phyloP scores from a whole-genome alignment of 1,140 invertebrate genomes.

The Babylonia areolata region DNA sequence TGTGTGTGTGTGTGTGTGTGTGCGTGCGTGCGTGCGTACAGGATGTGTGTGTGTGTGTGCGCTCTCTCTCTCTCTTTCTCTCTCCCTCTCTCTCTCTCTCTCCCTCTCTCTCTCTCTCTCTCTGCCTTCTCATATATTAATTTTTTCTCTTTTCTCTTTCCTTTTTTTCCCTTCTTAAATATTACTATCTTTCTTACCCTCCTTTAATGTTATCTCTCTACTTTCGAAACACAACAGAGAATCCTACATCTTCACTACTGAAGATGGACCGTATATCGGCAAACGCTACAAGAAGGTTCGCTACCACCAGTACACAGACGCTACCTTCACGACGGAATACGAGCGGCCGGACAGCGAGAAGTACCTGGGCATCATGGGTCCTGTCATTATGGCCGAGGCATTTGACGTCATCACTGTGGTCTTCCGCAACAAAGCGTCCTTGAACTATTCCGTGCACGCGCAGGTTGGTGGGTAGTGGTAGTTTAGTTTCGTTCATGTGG shows the following conservation, averaged over 20 bases:
- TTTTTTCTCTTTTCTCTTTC: no score
- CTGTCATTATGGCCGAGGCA: constrained; percentile 64
- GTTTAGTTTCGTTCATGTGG: no score
- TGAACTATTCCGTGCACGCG: constrained; percentile 28
- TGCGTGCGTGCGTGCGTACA: no score
- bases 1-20: background rate
- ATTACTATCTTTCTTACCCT: background rate
- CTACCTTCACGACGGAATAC: constrained; percentile 48
- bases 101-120: no score
- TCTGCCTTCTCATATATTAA: no score
- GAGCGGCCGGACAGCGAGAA: constrained; percentile 46
- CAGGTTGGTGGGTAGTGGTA: background rate
- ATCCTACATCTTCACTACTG: constrained; percentile 39
- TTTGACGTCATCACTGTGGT: constrained; percentile 36
- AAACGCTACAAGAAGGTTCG: constrained; percentile 63
- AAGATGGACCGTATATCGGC: constrained; percentile 46
- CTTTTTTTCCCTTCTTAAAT: no score
- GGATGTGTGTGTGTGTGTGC: no score
- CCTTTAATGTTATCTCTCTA: no score
- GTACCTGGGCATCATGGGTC: constrained; percentile 64
- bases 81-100: no score
- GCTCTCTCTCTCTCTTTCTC: no score
- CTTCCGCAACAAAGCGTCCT: constrained; percentile 15
- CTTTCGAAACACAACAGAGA: constrained; percentile 24
- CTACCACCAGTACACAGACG: constrained; percentile 59